Evolutionary conservation across 2,888 invertebrate genomes (phyloP).

Genomic region (Falcaria lacertinaria): DNA sequence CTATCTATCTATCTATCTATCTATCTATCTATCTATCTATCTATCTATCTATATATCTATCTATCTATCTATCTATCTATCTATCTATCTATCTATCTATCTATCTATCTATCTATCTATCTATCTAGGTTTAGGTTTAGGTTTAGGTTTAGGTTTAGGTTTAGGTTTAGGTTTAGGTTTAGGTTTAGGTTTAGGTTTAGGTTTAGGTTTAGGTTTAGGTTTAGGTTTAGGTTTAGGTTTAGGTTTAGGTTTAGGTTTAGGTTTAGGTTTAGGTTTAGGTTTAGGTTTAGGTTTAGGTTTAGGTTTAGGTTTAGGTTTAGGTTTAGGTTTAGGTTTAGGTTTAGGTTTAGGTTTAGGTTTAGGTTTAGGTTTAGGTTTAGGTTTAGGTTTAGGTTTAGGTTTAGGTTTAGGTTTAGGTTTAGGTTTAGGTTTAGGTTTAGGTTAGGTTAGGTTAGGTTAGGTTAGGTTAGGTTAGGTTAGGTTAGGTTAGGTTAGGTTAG

Average conservation of each 20-base stretch:
- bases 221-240: slow-evolving; percentile 11
- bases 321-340: slow-evolving; percentile 15
- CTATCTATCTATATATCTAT: no score
- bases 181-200: slow-evolving; percentile 16
- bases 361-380: slow-evolving; percentile 14
- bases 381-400: slow-evolving; percentile 18
- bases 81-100: no score
- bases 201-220: slow-evolving; percentile 12
- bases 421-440: slow-evolving; percentile 22
- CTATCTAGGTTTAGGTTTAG: slow-evolving; percentile 17
- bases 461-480: slow-evolving; percentile 21
- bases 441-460: slow-evolving; percentile 23
- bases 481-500: slow-evolving; percentile 21
- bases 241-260: slow-evolving; percentile 13
- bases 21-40: no score
- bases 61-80: no score
- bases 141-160: slow-evolving; percentile 17
- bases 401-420: slow-evolving; percentile 20
- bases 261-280: slow-evolving; percentile 9
- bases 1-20: no score
- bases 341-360: slow-evolving; percentile 18
- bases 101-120: no score
- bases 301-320: slow-evolving; percentile 10
- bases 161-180: slow-evolving; percentile 14
- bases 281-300: slow-evolving; percentile 8